Evolutionary conservation across 1,140 invertebrate genomes (phyloP), one percentile per base, ranked within the genome.

Genomic region (Oedothorax gibbosus): DNA sequence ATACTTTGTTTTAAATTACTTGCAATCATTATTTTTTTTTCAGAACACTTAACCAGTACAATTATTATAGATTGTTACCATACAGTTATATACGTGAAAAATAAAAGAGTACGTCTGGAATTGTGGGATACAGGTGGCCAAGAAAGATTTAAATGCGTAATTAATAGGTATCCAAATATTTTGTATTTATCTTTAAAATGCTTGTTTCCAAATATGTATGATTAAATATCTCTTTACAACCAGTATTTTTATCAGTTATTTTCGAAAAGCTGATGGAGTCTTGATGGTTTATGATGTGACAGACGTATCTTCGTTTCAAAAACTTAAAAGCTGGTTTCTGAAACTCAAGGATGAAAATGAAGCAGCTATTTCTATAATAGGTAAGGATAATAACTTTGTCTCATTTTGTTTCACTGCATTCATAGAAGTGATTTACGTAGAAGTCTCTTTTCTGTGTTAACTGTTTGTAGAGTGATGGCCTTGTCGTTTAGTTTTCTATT

Each of bases 241-340:
- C n/a, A 12, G 4, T n/a, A 60, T 60, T n/a, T n/a, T n/a, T 60
- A 60, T 60, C 49, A 81, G 78, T 2, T 94, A 94, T 88, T 94
- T 93, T 89, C 89, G 94, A n/a, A 92, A 93, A 88, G 93, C 93
- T 10, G 93, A 94, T 88, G 93, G 93, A 20, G 92, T 94, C 6
- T 89, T 94, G 66, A 87, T 94, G 10, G 90, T 94, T 88, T 94
- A 93, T 89, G 94, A 94, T 88, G 91, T 93, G 7, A 93, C 92
- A 35, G 92, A 91, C 54, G 92, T 94, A 87, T 88, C 89, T 65
- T 92, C 92, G 6, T 94, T 93, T 88, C 87, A 92, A 12, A 93
- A 92, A 88, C 91, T 94, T 53, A 89, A 93, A 15, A 91, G 93
- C 81, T 94, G 93, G 93, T 90, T 94, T 87, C 12, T 5, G 15